phyloP scores from a whole-genome alignment of 1,140 invertebrate genomes.

The Drosophila aff. region DNA sequence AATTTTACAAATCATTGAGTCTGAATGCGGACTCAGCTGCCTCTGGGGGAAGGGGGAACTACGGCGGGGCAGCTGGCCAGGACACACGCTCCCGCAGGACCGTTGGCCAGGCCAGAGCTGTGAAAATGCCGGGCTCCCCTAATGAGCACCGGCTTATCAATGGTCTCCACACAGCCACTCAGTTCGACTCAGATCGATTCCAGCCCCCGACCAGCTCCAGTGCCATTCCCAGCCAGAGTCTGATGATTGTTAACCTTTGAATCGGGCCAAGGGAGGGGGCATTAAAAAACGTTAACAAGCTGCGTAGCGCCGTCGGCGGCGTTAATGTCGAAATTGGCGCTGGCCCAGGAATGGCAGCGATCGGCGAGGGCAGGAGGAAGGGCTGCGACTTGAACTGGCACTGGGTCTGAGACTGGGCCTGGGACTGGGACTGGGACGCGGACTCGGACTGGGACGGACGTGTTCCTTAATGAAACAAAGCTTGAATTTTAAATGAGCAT shows the following conservation, averaged over 20 bases:
- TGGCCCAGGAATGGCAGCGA: slow-evolving; percentile 44
- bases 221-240: slow-evolving; percentile 11
- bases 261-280: slow-evolving; percentile 12
- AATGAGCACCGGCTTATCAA: slow-evolving; percentile 58
- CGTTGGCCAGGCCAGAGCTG: not conserved
- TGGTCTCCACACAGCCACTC: not conserved
- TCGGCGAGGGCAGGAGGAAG: not conserved
- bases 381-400: not conserved
- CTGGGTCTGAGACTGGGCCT: not conserved
- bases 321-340: slow-evolving; percentile 80
- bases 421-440: not conserved
- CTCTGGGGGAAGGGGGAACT: not conserved
- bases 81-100: slow-evolving; percentile 32
- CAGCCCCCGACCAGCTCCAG: not conserved
- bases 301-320: slow-evolving; percentile 80
- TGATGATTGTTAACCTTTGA: slow-evolving; percentile 60
- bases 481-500: slow-evolving; percentile 82
- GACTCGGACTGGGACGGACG: slow-evolving; percentile 54
- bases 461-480: slow-evolving; percentile 84
- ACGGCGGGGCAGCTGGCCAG: slow-evolving; percentile 15
- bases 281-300: slow-evolving; percentile 82
- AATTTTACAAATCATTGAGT: slow-evolving; percentile 69
- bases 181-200: not conserved
- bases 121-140: slow-evolving; percentile 30
- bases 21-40: slow-evolving; percentile 8